These are phyloP conservation scores for Aproaerema taeniolella DNA, from an alignment of 2,888 invertebrate species.

Conservation along the genomic window DNA sequence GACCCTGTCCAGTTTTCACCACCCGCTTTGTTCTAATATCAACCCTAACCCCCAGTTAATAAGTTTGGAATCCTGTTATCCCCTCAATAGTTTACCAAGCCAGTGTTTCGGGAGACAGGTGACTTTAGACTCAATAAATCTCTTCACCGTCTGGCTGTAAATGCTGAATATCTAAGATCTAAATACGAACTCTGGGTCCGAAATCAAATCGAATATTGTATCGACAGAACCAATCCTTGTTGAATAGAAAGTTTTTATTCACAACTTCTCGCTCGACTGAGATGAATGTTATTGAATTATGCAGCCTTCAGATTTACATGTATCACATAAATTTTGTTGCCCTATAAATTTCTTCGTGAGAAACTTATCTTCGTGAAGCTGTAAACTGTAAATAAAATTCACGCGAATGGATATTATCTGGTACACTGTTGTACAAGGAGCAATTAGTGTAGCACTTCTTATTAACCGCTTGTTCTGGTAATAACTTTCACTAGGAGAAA, in stretches of 20 bases:
- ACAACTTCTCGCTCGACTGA: no score
- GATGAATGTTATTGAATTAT: no score
- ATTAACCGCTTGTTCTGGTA: background rate
- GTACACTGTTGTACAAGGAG: no score
- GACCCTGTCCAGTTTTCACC: conserved; percentile 48
- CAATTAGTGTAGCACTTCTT: background rate
- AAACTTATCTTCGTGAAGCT: no score
- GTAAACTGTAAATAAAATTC: no score
- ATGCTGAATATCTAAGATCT: conserved; percentile 55
- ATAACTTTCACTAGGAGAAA: conserved; percentile 38
- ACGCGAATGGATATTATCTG: no score
- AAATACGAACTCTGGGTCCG: conserved; percentile 45
- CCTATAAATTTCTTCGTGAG: no score
- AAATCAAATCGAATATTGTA: no score
- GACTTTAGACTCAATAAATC: conserved; percentile 64
- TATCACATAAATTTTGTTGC: no score
- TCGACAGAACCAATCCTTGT: no score
- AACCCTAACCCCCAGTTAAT: conserved; percentile 27
- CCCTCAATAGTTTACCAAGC: conserved; percentile 32
- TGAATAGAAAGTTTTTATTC: no score
- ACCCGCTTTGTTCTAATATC: conserved; percentile 24
- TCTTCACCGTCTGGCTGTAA: conserved; percentile 44
- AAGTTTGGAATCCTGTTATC: conserved; percentile 29
- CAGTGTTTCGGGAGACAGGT: conserved; percentile 65
- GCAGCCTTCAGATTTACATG: no score